A percentile compares a stretch with the other conserved stretches of the same genome.
phyloP scores from a whole-genome alignment of 2,888 invertebrate species.

The Oasisia sp. region DNA sequence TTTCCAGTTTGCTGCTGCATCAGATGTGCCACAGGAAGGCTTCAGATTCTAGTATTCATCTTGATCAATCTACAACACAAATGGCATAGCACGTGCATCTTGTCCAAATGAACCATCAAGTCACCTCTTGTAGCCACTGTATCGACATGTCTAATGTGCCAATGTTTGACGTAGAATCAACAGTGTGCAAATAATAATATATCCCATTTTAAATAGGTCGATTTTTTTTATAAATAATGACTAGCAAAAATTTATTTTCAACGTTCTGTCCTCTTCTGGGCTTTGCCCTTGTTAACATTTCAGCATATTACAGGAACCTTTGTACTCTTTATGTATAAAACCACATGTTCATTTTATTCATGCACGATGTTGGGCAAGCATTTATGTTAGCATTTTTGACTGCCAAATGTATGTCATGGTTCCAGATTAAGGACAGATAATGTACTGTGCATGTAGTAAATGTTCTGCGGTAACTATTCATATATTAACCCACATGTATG shows the following conservation, averaged over 20 bases:
- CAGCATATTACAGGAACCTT: neutral
- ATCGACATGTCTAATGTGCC: neutral
- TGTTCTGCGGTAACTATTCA: neutral
- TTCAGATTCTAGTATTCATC: constrained; percentile 30
- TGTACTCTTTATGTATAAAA: neutral
- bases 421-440: neutral
- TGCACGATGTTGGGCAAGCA: neutral
- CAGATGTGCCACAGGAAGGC: constrained; percentile 31
- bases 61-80: neutral
- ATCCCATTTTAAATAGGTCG: neutral
- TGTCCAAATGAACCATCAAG: neutral
- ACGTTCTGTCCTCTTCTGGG: neutral
- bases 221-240: neutral
- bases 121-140: neutral
- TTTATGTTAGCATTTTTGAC: neutral
- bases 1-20: constrained; percentile 29
- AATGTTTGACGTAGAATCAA: neutral
- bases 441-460: neutral
- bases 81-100: neutral
- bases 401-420: neutral
- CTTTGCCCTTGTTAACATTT: neutral
- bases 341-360: neutral
- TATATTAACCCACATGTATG: constrained; percentile 10
- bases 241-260: neutral
- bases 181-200: neutral